Percentiles rank a stretch among this genome's conserved stretches.
Conservation (phyloP, 2,888 invertebrate genomes). For the Leptothorax acervorum region DNA sequence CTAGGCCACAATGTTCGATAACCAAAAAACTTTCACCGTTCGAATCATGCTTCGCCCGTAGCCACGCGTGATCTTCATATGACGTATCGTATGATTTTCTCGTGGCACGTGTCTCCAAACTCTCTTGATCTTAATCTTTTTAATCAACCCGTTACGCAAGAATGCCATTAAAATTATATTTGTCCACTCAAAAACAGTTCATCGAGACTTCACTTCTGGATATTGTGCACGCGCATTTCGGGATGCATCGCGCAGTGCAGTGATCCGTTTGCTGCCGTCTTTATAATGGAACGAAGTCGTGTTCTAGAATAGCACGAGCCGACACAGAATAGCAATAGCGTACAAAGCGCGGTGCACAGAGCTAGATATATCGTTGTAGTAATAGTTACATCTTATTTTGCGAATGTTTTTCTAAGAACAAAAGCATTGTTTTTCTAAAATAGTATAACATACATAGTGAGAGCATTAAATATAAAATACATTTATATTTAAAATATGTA, state of each 20-base stretch:
- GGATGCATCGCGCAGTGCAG: background rate
- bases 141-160: constrained; percentile 62
- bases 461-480: background rate
- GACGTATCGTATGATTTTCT: background rate
- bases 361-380: background rate
- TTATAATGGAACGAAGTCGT: background rate
- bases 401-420: background rate
- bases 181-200: background rate
- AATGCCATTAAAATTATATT: constrained; percentile 54
- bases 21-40: constrained; percentile 83
- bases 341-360: background rate
- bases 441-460: background rate
- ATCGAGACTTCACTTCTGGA: background rate
- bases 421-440: background rate
- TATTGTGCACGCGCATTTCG: constrained; percentile 4
- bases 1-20: constrained; percentile 82
- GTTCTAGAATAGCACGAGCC: constrained; percentile 24
- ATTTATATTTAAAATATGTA: background rate
- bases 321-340: constrained; percentile 14
- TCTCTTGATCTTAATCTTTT: constrained; percentile 71
- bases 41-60: constrained; percentile 60
- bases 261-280: constrained; percentile 2
- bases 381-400: background rate
- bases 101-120: constrained; percentile 18
- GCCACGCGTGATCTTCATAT: constrained; percentile 48